These are phyloP conservation scores for Entomobrya proxima DNA, from an alignment of 2,888 invertebrate species.

Conservation along the genomic window DNA sequence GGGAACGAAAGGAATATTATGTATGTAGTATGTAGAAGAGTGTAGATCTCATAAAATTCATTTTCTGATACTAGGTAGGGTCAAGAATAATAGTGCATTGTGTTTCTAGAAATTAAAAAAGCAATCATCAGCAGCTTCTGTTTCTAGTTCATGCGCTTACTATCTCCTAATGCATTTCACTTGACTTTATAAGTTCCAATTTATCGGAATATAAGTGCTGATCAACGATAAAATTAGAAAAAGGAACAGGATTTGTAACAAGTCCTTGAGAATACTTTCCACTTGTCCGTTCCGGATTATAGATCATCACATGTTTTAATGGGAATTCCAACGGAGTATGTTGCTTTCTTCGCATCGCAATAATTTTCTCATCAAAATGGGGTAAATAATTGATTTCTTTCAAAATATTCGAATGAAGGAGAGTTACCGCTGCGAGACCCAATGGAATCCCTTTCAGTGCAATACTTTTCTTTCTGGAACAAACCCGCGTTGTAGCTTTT, in stretches of 20 bases:
- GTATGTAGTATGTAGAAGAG: too few relatives aligned
- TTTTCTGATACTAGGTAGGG: conserved; percentile 19
- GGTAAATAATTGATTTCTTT: conserved; percentile 50
- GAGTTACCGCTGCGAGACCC: neutral
- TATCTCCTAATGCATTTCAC: neutral
- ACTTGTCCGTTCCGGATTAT: neutral
- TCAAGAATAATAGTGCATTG: neutral
- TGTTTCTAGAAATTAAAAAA: conserved; percentile 26
- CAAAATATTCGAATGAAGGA: conserved; percentile 28
- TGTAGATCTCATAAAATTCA: neutral
- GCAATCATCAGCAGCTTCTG: neutral
- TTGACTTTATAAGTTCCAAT: neutral
- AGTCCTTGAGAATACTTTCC: neutral
- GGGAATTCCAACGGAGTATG: conserved; percentile 20
- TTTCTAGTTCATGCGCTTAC: neutral
- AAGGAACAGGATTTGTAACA: neutral
- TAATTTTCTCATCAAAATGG: neutral
- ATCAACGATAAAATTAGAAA: conserved; percentile 12
- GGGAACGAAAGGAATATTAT: too few relatives aligned
- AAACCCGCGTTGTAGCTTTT: neutral
- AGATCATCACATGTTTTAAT: conserved; percentile 18
- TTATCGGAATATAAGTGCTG: neutral
- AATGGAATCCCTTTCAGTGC: too few relatives aligned
- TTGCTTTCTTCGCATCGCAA: neutral
- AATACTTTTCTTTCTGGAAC: too few relatives aligned